Conservation (phyloP, 2,888 invertebrate species). For the Blastobasis adustella region DNA sequence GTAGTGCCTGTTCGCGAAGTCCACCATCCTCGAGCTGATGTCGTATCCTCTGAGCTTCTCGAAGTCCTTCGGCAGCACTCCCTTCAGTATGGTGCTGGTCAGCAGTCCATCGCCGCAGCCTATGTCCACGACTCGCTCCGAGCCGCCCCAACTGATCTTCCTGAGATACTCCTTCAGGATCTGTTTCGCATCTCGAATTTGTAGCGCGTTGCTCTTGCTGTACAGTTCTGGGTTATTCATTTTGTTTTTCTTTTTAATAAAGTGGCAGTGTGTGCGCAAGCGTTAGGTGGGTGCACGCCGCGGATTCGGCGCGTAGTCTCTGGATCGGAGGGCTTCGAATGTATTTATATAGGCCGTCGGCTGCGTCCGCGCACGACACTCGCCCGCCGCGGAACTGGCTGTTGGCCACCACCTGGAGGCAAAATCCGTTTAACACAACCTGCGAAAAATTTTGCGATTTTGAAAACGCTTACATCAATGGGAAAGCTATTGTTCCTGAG, state of each 20-base stretch:
- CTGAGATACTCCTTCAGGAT: constrained; percentile 78
- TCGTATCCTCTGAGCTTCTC: constrained; percentile 78
- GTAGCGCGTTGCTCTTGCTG: constrained; percentile 78
- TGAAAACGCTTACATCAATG: constrained; percentile 13
- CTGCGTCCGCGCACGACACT: constrained; percentile 29
- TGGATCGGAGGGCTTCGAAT: constrained; percentile 37
- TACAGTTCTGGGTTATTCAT: constrained; percentile 82
- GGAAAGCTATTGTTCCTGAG: not conserved
- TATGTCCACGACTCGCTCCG: constrained; percentile 76
- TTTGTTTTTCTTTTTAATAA: constrained; percentile 23
- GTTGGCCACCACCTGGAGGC: no score
- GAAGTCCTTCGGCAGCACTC: constrained; percentile 73
- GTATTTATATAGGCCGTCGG: constrained; percentile 56
- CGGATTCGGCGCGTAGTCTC: constrained; percentile 52
- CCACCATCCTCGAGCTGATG: constrained; percentile 81
- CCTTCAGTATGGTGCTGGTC: constrained; percentile 76
- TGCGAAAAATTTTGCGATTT: constrained; percentile 16
- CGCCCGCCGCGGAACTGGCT: no score
- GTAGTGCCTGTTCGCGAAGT: constrained; percentile 76
- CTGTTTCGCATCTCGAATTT: constrained; percentile 73
- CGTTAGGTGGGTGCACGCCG: constrained; percentile 42
- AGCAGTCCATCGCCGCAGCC: constrained; percentile 86
- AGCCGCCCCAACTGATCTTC: constrained; percentile 72
- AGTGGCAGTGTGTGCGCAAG: constrained; percentile 32
- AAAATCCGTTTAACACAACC: no score